Evolutionary conservation across 2,113 vertebrate species (phyloP).

Genomic region (Heteronetta atricapilla): DNA sequence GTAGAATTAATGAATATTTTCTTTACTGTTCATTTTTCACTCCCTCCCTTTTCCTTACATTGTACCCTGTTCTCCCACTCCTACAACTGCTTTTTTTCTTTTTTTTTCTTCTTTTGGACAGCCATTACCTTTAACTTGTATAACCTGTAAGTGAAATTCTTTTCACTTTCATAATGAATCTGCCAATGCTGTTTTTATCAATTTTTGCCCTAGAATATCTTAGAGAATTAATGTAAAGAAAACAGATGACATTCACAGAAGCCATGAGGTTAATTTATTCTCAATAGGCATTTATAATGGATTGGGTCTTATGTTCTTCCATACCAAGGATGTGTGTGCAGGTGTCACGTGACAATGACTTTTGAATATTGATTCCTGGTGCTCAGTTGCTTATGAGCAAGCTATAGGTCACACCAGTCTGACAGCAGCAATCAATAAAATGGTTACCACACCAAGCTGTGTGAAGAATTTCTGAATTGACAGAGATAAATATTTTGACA

Average conservation of each 20-base stretch:
- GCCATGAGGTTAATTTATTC: background rate
- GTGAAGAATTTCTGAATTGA: background rate
- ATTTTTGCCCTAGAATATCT: background rate
- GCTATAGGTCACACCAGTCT: background rate
- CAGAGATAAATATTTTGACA: background rate
- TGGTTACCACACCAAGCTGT: accelerated
- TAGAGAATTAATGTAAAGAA: background rate
- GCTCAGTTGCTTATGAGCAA: background rate
- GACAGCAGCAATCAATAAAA: background rate
- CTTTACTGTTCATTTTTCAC: conserved; percentile 30
- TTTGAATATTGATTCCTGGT: background rate
- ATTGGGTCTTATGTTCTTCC: background rate
- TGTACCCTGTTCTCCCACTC: background rate
- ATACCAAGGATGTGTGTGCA: background rate
- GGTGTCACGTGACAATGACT: background rate
- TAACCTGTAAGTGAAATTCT: background rate
- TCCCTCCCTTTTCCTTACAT: background rate
- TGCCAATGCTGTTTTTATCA: background rate
- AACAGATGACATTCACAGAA: background rate
- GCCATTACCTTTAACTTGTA: background rate
- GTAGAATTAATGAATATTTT: conserved; percentile 57
- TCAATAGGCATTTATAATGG: background rate
- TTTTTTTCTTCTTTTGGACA: background rate
- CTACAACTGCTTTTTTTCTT: background rate
- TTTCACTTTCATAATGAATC: background rate